Base-by-base conservation (phyloP, 2,113 vertebrate genomes). In the Corythaeola cristata region DNA sequence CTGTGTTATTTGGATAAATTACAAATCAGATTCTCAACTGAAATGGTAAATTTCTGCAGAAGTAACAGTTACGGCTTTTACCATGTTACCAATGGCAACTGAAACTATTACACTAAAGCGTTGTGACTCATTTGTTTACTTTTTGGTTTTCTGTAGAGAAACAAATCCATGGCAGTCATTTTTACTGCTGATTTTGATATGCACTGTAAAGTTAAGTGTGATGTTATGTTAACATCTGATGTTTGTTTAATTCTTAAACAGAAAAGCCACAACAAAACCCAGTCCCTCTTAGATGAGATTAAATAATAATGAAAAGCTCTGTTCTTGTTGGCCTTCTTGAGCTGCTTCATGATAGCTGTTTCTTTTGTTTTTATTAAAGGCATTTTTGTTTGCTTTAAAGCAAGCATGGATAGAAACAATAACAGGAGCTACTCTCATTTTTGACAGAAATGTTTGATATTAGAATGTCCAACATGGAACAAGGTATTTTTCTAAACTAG, bases 91-190 rank as follows among this genome's bases (percentile, higher is more conserved):
- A 86, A 56, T 64, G 68, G 69, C 79, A 96, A 35, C 66, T 68
- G 72, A 88, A 85, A 79, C 47, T 50, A 15, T 44, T 85, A 50
- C 78, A 14, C 55, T 52, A 13, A 15, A 60, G 22, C 12, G 3
- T 67, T 93, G 55, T 78, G 82, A 92, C 67, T 90, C 11, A 71
- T 55, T 92, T 88, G 58, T 88, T 91, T 97, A 91, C 85, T 73
- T 68, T 80, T 45, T 53, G 9, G 15, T 33, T 83, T 97, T 96
- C 66, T 58, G 10, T 62, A 41, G 30, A 81, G 63, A 49, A 68
- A 52, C 27, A 79, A 88, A 95, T 78, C 20, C 16, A 30, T 47
- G n/a, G 47, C 45, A 80, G 67, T 82, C 7, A 23, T 74, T 95
- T 94, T 92, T 47, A 58, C 45, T 81, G 74, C 37, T 66, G n/a